Conservation (phyloP, 64 coral and sea anemone species). For the Acropora yongei region DNA sequence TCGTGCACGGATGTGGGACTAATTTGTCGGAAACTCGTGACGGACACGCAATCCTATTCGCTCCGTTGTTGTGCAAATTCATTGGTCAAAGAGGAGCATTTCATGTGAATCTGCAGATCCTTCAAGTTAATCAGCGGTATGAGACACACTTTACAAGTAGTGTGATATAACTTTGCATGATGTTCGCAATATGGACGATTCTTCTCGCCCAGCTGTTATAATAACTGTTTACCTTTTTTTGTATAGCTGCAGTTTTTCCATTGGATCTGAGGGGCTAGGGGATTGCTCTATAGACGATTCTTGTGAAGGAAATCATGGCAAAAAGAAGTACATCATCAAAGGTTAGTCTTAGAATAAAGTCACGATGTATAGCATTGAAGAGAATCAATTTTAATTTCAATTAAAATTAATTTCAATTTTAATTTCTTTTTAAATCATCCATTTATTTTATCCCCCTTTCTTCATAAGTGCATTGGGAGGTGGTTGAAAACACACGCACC, state of each 20-base stretch:
- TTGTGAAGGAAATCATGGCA: conserved; percentile 34
- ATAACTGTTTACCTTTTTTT: neutral
- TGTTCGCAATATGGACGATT: neutral
- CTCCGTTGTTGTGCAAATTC: neutral
- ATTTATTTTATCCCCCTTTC: no score
- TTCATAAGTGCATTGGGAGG: no score
- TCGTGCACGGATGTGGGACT: no score
- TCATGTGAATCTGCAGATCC: neutral
- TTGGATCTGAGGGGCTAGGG: neutral
- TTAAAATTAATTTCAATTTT: no score
- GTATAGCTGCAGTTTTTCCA: neutral
- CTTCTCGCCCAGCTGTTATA: neutral
- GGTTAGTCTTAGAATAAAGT: conserved; percentile 19
- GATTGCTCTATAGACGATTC: conserved; percentile 28
- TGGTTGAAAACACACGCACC: no score
- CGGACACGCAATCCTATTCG: no score
- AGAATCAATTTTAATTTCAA: no score
- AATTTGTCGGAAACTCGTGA: no score
- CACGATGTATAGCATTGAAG: no score
- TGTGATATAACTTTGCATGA: neutral
- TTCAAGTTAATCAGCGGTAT: neutral
- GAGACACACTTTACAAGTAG: neutral
- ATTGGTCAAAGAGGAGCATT: neutral
- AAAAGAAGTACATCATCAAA: conserved; percentile 68
- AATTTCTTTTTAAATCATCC: no score